phyloP scores from a whole-genome alignment of 1,140 invertebrate genomes.

The Trialeurodes vaporariorum region DNA sequence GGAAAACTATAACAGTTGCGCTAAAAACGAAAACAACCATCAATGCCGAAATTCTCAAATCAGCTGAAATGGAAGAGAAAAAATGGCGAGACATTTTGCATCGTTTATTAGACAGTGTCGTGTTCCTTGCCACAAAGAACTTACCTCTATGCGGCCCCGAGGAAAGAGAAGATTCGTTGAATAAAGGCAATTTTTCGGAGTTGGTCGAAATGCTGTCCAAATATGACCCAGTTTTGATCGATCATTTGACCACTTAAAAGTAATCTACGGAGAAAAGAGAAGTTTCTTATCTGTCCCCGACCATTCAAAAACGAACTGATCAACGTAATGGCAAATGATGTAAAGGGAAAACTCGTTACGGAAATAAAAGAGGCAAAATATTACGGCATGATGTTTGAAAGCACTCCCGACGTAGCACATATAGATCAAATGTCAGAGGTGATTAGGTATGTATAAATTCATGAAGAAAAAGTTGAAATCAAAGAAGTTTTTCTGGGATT shows the following conservation, averaged over 20 bases:
- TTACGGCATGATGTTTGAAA: conserved; percentile 29
- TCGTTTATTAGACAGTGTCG: background rate
- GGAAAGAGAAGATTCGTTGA: background rate
- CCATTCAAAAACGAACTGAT: conserved; percentile 5
- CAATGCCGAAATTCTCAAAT: background rate
- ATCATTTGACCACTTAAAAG: background rate
- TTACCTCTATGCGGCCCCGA: conserved; percentile 1
- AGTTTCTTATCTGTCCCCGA: conserved; percentile 1
- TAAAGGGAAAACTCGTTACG: background rate
- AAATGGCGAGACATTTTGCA: conserved; percentile 6
- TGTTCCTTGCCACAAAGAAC: conserved; percentile 4
- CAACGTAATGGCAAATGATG: background rate
- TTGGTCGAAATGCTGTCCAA: conserved; percentile 2
- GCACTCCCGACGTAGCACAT: conserved; percentile 30
- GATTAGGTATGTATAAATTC: conserved; percentile 25
- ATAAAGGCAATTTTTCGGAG: conserved; percentile 6
- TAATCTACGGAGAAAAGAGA: background rate
- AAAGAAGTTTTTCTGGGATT: too few species aligned
- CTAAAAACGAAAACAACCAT: conserved; percentile 3
- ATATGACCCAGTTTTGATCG: background rate
- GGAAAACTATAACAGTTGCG: conserved; percentile 1
- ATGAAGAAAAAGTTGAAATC: background rate
- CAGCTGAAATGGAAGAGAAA: background rate
- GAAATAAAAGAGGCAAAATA: too few species aligned
- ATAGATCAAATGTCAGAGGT: conserved; percentile 29